These are phyloP conservation scores for Sebastes melanostomus DNA, from an alignment of 2,797 vertebrate genomes.

Conservation along the genomic window DNA sequence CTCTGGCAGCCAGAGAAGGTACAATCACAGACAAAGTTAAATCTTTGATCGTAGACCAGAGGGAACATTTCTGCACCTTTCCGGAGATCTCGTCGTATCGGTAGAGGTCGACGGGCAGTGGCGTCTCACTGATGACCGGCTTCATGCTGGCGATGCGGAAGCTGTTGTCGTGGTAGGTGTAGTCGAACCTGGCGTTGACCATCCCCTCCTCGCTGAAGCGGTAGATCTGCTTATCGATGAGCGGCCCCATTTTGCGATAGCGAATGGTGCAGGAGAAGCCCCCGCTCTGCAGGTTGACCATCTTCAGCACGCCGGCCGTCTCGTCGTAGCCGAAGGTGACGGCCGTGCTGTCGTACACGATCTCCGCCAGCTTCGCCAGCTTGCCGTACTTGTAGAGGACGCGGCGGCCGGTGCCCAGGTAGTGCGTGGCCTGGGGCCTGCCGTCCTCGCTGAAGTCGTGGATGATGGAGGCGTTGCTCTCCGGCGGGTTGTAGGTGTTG, in stretches of 20 bases:
- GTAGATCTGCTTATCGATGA: conserved; percentile 98
- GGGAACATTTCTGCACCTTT: conserved; percentile 54
- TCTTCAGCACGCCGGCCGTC: conserved; percentile 95
- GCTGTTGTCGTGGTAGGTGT: conserved; percentile 98
- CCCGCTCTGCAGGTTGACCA: conserved; percentile 97
- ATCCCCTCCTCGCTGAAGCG: conserved; percentile 98
- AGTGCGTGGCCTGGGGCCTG: conserved; percentile 90
- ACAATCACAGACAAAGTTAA: neutral
- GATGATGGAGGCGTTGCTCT: conserved; percentile 97
- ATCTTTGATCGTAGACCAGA: neutral
- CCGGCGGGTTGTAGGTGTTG: conserved; percentile 97
- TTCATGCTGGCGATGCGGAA: conserved; percentile 99
- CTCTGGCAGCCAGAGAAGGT: neutral
- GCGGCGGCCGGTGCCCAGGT: conserved; percentile 93
- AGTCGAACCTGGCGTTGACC: conserved; percentile 98
- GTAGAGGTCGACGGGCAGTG: conserved; percentile 97
- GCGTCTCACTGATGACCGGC: conserved; percentile 97
- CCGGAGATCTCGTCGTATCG: conserved; percentile 93
- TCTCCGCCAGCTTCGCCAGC: conserved; percentile 94
- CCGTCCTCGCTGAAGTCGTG: conserved; percentile 97
- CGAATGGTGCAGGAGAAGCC: conserved; percentile 98
- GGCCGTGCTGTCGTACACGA: conserved; percentile 95
- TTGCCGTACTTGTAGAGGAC: conserved; percentile 99
- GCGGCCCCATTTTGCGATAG: conserved; percentile 96
- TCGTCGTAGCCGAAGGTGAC: conserved; percentile 99